These are phyloP conservation scores for Sceloporus undulatus DNA, from an alignment of 2,113 vertebrate species.

Conservation along the genomic window DNA sequence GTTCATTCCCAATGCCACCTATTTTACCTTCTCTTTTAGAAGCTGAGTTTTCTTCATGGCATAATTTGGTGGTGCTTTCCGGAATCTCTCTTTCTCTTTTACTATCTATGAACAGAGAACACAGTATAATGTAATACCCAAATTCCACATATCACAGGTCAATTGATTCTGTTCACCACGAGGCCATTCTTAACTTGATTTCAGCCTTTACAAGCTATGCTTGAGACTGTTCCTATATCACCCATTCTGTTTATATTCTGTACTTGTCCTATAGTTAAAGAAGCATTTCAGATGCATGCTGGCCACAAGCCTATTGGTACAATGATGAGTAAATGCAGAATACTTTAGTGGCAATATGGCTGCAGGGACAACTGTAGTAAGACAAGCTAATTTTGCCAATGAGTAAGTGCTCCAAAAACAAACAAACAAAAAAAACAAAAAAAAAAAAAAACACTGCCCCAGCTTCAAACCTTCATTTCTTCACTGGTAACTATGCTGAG, in stretches of 20 bases:
- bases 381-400: not conserved
- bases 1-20: slow-evolving; percentile 8
- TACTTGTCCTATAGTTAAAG: not conserved
- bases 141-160: slow-evolving; percentile 22
- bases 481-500: not conserved
- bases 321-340: not conserved
- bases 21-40: slow-evolving; percentile 95
- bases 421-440: not conserved
- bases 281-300: not conserved
- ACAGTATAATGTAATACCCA: not conserved
- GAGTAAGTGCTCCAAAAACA: too few relatives aligned
- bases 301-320: not conserved
- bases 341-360: not conserved
- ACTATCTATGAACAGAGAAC: slow-evolving; percentile 86
- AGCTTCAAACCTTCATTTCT: not conserved
- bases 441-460: not conserved
- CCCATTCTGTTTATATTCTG: not conserved
- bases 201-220: not conserved
- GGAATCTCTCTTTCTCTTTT: slow-evolving; percentile 97
- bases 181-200: slow-evolving; percentile 4
- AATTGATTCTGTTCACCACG: not conserved
- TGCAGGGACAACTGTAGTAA: not conserved
- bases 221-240: not conserved
- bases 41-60: slow-evolving; percentile 99
- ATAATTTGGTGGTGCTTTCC: slow-evolving; percentile 97